These are phyloP conservation scores for Elaphurus davidianus DNA, from an alignment of 2,113 vertebrate genomes.

Conservation along the genomic window DNA sequence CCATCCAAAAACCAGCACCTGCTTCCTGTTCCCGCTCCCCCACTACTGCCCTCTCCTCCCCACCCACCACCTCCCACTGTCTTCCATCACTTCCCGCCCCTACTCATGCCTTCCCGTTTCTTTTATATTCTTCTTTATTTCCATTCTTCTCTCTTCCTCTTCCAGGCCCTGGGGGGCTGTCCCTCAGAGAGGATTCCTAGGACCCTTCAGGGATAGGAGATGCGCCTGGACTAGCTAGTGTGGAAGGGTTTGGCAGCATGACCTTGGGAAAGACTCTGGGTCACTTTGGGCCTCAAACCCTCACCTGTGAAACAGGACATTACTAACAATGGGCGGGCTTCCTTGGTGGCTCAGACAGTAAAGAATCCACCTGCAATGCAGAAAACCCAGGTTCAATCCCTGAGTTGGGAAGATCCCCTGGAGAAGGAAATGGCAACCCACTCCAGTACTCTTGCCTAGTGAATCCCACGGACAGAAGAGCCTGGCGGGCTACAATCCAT, in stretches of 20 bases:
- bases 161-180: background rate
- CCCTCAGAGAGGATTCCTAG: background rate
- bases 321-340: background rate
- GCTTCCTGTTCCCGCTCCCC: background rate
- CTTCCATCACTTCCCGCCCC: background rate
- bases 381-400: background rate
- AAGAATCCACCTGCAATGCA: background rate
- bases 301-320: background rate
- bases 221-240: too few relatives aligned
- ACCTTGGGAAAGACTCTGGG: background rate
- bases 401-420: background rate
- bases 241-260: background rate
- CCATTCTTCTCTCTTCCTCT: background rate
- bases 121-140: background rate
- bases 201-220: background rate
- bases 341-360: background rate
- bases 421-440: background rate
- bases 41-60: background rate
- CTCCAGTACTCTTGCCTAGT: background rate
- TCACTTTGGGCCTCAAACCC: background rate
- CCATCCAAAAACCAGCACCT: accelerated
- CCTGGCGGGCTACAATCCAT: background rate
- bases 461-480: background rate
- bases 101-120: accelerated
- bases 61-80: accelerated